Evolutionary conservation across 2,888 invertebrate species (phyloP).

Genomic region (Andrena bicolor): DNA sequence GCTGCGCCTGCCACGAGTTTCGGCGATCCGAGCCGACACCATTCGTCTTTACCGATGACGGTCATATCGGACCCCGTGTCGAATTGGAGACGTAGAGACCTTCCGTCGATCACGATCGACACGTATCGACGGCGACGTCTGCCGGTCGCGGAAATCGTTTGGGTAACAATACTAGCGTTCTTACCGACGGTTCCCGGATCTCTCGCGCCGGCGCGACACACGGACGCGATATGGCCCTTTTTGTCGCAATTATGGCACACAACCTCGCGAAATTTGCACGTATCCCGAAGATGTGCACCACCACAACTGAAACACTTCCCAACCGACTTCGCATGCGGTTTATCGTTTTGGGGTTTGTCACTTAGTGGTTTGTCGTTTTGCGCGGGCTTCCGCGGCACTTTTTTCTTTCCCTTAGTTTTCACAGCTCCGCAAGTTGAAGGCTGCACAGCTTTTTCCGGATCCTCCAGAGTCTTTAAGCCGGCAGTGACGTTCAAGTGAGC

Average conservation of each 20-base stretch:
- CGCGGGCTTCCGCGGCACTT: neutral
- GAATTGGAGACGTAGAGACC: neutral
- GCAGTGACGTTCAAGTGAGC: neutral
- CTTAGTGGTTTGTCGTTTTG: neutral
- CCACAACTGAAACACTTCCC: constrained; percentile 9
- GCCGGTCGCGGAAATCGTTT: neutral
- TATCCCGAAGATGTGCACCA: neutral
- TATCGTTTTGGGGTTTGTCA: too few species aligned
- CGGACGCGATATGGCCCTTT: constrained; percentile 2
- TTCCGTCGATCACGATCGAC: neutral
- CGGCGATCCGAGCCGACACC: neutral
- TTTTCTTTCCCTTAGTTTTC: too few species aligned
- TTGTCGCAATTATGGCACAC: constrained; percentile 1
- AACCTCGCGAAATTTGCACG: constrained; percentile 8
- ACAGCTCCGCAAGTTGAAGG: neutral
- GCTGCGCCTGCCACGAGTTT: neutral
- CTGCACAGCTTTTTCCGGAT: neutral
- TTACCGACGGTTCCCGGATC: neutral
- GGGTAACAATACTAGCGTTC: neutral
- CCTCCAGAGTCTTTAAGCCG: neutral
- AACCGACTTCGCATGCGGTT: neutral
- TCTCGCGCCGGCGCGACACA: neutral
- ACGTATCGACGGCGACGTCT: neutral
- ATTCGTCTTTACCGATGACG: neutral
- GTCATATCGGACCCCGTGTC: constrained; percentile 10